Conservation (phyloP, 2,797 vertebrate species). For the Poecilia gillii region DNA sequence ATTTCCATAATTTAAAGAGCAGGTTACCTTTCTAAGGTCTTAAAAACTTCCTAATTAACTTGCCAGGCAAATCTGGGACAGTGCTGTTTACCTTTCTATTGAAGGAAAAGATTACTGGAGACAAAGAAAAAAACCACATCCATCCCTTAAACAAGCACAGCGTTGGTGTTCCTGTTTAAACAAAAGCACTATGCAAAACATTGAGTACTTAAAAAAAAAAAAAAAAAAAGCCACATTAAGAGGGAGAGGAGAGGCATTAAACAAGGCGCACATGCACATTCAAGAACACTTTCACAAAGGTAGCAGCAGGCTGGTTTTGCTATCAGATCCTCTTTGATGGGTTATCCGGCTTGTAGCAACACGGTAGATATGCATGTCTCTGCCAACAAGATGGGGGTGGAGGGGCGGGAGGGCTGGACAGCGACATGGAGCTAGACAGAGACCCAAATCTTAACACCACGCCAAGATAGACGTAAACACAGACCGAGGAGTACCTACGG, state of each 20-base stretch:
- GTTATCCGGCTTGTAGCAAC: conserved; percentile 14
- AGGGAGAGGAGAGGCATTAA: conserved; percentile 22
- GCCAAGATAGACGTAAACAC: conserved; percentile 38
- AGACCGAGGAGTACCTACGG: conserved; percentile 31
- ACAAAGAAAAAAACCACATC: conserved; percentile 49
- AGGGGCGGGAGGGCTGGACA: not conserved
- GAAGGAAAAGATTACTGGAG: conserved; percentile 28
- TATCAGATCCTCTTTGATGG: conserved; percentile 59
- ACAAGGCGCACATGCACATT: conserved; percentile 20
- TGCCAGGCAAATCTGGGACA: conserved; percentile 24
- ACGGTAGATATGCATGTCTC: conserved; percentile 11
- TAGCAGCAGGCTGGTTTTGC: conserved; percentile 40
- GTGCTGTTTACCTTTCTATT: conserved; percentile 19
- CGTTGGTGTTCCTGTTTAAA: conserved; percentile 51
- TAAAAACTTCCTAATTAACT: conserved; percentile 23
- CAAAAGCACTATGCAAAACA: conserved; percentile 33
- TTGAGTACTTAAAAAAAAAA: conserved; percentile 16
- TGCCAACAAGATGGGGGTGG: not conserved
- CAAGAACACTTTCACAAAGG: conserved; percentile 34
- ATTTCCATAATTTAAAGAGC: conserved; percentile 70
- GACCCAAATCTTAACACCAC: conserved; percentile 3
- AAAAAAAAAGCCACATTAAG: conserved; percentile 27
- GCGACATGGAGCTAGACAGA: conserved; percentile 4
- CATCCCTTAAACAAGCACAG: conserved; percentile 44
- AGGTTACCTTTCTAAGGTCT: conserved; percentile 43